Base-by-base conservation (phyloP, 2,888 invertebrate species). In the Horisme vitalbata region DNA sequence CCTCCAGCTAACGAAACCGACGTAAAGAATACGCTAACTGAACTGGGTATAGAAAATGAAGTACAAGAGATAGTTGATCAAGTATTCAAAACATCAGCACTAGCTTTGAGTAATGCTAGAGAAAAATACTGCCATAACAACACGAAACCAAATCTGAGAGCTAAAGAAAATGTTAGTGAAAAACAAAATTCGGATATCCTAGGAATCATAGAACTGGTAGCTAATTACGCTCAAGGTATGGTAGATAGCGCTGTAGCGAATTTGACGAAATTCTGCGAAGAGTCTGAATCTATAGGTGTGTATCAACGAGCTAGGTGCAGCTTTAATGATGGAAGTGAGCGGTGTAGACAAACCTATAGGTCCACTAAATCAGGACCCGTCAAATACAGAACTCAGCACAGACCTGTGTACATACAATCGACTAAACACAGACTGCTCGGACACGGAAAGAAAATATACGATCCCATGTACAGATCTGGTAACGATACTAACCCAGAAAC, bases 111-210 rank as follows among this genome's bases (percentile, higher is more conserved):
- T 0, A 73, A 75, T 0, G 73, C 75, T 1, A 71, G 69, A 59
- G 27, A 27, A 0, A 80, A 75, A 61, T 68, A 75, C 21, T 87
- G 87, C 39, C n/a, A n/a, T n/a, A 78, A 81, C 7, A 32, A 23
- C 0, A 60, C 65, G 0, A 31, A 24, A 15, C n/a, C 15, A 8
- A 14, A 7, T 28, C 8, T 54, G 5, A 58, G 41, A 54, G 41
- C 11, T 7, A 8, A 7, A 1, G 11, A 9, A 2, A 41, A 37
- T 10, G 39, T 39, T 1, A 39, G 28, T n/a, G n/a, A n/a, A 15
- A 28, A 3, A 23, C 30, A 7, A 6, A 32, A 30, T 8, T 26
- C 59, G 0, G 79, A 80, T 38, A 49, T 79, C 2, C 11, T 72
- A 13, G 68, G 68, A 0, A 68, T 83, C 0, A 45, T 79, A 0